Conservation (phyloP, 1,140 invertebrate genomes). For the Telenomus remus region DNA sequence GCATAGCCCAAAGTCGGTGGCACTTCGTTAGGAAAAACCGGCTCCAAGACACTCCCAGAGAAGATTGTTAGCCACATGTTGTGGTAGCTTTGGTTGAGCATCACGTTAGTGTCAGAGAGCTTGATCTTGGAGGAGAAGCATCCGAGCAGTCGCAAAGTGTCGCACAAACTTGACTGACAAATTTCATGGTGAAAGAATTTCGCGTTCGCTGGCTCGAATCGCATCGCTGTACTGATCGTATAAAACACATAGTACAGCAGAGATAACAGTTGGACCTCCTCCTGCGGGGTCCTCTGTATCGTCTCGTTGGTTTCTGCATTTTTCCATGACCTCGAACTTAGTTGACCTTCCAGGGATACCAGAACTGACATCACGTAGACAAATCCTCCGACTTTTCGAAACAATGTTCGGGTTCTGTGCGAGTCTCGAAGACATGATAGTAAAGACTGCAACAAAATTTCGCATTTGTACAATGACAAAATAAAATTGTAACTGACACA, state of each 20-base stretch:
- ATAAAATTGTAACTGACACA: no score
- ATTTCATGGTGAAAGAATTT: constrained; percentile 98
- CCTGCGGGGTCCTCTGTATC: constrained; percentile 63
- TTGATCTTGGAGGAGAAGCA: constrained; percentile 86
- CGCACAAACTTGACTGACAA: constrained; percentile 92
- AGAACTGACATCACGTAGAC: constrained; percentile 97
- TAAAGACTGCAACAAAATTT: constrained; percentile 83
- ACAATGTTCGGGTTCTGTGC: constrained; percentile 95
- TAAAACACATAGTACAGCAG: constrained; percentile 94
- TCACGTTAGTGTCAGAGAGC: constrained; percentile 71
- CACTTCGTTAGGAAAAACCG: constrained; percentile 79
- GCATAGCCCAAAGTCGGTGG: constrained; percentile 83
- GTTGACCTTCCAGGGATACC: constrained; percentile 92
- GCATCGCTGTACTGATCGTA: constrained; percentile 96
- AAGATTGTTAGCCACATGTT: constrained; percentile 78
- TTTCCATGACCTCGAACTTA: constrained; percentile 73
- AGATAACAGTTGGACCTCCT: constrained; percentile 78
- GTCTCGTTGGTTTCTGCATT: constrained; percentile 69
- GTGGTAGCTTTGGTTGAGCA: constrained; percentile 71
- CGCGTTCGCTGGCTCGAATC: constrained; percentile 99
- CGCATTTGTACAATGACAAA: no score
- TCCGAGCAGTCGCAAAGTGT: constrained; percentile 92
- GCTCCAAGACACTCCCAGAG: constrained; percentile 82
- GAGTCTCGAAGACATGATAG: constrained; percentile 93
- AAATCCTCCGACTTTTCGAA: constrained; percentile 98